Evolutionary conservation across 2,113 vertebrate genomes (phyloP), one percentile per base, ranked within the genome.

Genomic region (Antennarius striatus): DNA sequence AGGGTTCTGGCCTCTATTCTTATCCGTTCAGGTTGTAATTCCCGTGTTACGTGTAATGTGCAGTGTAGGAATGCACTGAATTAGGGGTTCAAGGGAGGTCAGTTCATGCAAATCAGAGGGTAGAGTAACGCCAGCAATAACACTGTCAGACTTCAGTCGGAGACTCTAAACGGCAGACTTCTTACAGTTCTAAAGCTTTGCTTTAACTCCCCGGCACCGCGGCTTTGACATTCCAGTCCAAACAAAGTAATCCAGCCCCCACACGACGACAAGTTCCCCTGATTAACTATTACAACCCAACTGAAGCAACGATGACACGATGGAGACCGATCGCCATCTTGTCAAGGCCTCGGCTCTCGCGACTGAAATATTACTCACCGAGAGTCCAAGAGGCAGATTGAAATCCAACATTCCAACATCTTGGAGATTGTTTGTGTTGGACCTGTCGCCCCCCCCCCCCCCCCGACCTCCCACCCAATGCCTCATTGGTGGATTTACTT

Each of bases 231-330:
- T 42, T n/a, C 17, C 49, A 53, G 68, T 83, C 74, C 69, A 80
- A 85, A 81, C 73, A 87, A 66, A 72, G 52, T 51, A 62, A 71
- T 56, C 78, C 53, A 15, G 5, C 72, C 63, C 36, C 13, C 10
- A 10, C 17, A 10, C 39, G 1, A 62, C 47, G 66, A 77, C 88
- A 80, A 75, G 74, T 22, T 70, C 36, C 53, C n/a, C 60, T 64
- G 55, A 87, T 85, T 83, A 88, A 88, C 69, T 87, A 86, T 88
- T 89, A 75, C 89, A 83, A 66, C 62, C 13, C 63, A 49, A 51
- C 32, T 11, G 77, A 74, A 67, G 40, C 17, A 68, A 29, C 46
- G 12, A 63, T 71, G 59, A 81, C 79, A 81, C 22, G 22, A 22
- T 77, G 59, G 81, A 65, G 73, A n/a, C 32, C 53, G 11, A 13